A percentile compares a stretch with the other conserved stretches of the same genome.
phyloP scores from a whole-genome alignment of 53 echinoderm and acorn worm species.

The Holothuria leucospilota region DNA sequence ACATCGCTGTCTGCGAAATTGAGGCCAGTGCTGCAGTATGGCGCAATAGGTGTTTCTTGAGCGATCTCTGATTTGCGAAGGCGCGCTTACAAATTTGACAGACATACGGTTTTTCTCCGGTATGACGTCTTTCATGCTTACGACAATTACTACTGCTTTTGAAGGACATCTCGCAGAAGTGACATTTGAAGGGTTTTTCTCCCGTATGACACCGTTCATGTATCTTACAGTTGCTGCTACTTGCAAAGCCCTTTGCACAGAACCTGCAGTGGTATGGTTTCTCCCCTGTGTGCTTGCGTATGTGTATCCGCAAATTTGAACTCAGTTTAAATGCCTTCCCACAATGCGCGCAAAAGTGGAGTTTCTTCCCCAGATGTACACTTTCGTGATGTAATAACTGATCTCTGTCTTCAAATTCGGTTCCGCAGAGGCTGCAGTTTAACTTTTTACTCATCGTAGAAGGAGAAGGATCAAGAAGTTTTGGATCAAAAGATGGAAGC shows the following conservation, averaged over 20 bases:
- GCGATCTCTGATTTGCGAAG: conserved; percentile 22
- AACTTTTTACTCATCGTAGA: too few relatives aligned
- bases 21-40: conserved; percentile 10
- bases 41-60: background rate
- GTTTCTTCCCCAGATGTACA: conserved; percentile 41
- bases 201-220: conserved; percentile 39
- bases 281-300: conserved; percentile 29
- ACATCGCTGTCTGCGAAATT: too few relatives aligned
- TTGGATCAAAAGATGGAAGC: too few relatives aligned
- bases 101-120: conserved; percentile 34
- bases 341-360: conserved; percentile 16
- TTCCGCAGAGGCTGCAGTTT: conserved; percentile 36
- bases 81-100: conserved; percentile 29
- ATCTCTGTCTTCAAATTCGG: conserved; percentile 27
- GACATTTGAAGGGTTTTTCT: conserved; percentile 28
- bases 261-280: conserved; percentile 15
- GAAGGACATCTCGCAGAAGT: conserved; percentile 29
- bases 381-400: conserved; percentile 30
- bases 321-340: conserved; percentile 33
- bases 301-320: conserved; percentile 14
- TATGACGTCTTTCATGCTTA: conserved; percentile 31
- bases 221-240: conserved; percentile 44
- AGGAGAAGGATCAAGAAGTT: too few relatives aligned
- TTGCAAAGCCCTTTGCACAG: conserved; percentile 21
- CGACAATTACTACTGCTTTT: conserved; percentile 36